Base-by-base conservation (phyloP, 2,797 vertebrate genomes). In the Passerculus sandwichensis region DNA sequence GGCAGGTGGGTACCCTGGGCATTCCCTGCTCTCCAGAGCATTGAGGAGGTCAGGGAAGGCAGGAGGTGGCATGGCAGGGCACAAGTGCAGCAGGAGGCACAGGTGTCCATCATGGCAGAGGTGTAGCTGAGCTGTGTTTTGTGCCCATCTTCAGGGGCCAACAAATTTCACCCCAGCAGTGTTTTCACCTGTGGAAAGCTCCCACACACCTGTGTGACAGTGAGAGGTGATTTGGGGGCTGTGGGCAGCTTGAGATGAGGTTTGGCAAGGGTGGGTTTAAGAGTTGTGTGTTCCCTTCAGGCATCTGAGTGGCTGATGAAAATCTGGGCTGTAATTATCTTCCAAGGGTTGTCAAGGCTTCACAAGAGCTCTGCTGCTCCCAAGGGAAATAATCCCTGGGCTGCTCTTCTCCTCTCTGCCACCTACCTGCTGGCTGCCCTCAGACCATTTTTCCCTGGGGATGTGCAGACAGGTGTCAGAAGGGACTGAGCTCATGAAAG, bases 31-130 rank as follows among this genome's bases (percentile, higher is more conserved):
- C 53, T 77, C 45, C 27, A 22, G 73, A 74, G 74, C 48, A 15
- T 29, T 53, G 30, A 62, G 36, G 36, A 36, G 36, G 36, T 36
- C 36, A 36, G 36, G 36, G 36, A 72, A 75, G n/a, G 9, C 47
- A 38, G 48, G 61, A 4, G 65, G 40, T 36, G 14, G 45, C 2
- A 1, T 22, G 45, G 51, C 29, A 73, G 61, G 76, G 34, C 51
- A n/a, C 27, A 22, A 5, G 6, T 64, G 85, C 44, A 56, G 42
- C 47, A 18, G 0, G 0, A 64, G 50, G 54, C 17, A 22, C 53
- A 10, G 42, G 20, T 38, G 9, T 62, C 47, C 30, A 2, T n/a
- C n/a, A 11, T 0, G 1, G 27, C 15, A 9, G 5, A 32, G 40
- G 1, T 40, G 17, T 48, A 71, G 71, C 21, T 57, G 30, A 61